These are phyloP conservation scores for Callionymus lyra DNA, from an alignment of 2,113 vertebrate genomes.

Conservation along the genomic window DNA sequence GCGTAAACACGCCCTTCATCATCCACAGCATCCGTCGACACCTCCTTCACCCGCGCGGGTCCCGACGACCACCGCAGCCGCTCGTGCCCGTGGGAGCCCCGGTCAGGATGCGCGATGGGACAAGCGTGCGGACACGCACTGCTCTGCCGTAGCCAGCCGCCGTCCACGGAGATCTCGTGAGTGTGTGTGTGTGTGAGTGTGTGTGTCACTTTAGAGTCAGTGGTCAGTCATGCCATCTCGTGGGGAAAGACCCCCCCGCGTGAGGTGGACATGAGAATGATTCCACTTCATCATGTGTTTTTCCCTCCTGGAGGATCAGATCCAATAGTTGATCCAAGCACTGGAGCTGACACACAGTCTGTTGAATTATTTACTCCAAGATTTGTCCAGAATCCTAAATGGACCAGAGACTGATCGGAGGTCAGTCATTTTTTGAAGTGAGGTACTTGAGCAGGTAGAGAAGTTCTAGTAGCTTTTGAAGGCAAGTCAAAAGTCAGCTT, in stretches of 20 bases:
- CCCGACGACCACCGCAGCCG: constrained; percentile 47
- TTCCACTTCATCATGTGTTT: neutral
- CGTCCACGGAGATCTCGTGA: constrained; percentile 73
- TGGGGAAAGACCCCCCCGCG: constrained; percentile 1
- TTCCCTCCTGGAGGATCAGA: too few species aligned
- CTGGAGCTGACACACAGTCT: too few species aligned
- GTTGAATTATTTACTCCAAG: too few species aligned
- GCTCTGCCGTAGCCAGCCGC: constrained; percentile 90
- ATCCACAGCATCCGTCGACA: constrained; percentile 1
- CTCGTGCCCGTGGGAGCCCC: constrained; percentile 59
- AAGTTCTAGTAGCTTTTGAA: too few species aligned
- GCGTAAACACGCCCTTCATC: constrained; percentile 11
- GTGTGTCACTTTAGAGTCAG: neutral
- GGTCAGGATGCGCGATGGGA: constrained; percentile 89
- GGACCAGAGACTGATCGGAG: too few species aligned
- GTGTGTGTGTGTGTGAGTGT: constrained; percentile 6
- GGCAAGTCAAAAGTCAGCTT: too few species aligned
- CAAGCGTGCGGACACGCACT: constrained; percentile 97
- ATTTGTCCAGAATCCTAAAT: too few species aligned
- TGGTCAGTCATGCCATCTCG: too few species aligned
- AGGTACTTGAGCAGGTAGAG: too few species aligned
- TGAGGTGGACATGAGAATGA: constrained; percentile 12
- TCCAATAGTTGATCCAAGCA: too few species aligned
- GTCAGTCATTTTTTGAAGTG: too few species aligned
- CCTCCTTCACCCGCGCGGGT: constrained; percentile 3